Percentiles rank a stretch among this genome's conserved stretches.
phyloP scores from a whole-genome alignment of 2,113 vertebrate species.

The Sturnus vulgaris region DNA sequence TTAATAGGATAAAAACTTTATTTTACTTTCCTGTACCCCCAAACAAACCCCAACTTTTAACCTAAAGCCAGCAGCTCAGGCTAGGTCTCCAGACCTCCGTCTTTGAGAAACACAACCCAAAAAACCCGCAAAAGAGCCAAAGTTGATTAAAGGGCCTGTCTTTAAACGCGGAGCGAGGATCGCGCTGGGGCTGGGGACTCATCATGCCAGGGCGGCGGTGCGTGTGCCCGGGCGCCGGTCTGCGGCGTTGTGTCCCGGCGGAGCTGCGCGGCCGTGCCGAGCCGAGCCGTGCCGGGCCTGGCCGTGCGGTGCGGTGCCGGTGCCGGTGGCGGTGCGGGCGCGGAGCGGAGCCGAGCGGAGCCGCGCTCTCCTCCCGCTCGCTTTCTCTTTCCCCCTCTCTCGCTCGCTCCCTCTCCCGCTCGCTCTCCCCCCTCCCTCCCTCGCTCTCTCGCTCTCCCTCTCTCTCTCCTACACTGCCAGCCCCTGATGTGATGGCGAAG shows the following conservation, averaged over 20 bases:
- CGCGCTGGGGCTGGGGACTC: background rate
- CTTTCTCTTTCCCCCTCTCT: constrained; percentile 37
- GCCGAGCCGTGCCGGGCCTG: background rate
- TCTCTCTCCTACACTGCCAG: constrained; percentile 75
- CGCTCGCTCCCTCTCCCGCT: constrained; percentile 21
- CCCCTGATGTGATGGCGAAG: constrained; percentile 99
- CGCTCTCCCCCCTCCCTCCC: constrained; percentile 64
- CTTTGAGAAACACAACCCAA: background rate
- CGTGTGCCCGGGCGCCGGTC: background rate
- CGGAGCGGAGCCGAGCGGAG: background rate
- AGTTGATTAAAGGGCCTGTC: background rate
- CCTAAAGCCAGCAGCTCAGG: background rate
- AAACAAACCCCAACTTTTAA: background rate
- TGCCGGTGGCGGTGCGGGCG: background rate
- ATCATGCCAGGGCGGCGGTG: constrained; percentile 25
- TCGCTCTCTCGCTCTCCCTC: constrained; percentile 36
- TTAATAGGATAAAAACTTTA: background rate
- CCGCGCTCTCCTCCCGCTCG: constrained; percentile 18
- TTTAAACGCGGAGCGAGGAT: background rate
- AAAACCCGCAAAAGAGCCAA: background rate
- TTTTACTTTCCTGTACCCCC: background rate
- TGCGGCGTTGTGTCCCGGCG: constrained; percentile 15
- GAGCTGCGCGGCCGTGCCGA: background rate
- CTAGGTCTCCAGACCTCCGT: background rate
- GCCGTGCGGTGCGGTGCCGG: background rate